Evolutionary conservation across 2,113 vertebrate genomes (phyloP).

Genomic region (Rhabdomys dilectus): DNA sequence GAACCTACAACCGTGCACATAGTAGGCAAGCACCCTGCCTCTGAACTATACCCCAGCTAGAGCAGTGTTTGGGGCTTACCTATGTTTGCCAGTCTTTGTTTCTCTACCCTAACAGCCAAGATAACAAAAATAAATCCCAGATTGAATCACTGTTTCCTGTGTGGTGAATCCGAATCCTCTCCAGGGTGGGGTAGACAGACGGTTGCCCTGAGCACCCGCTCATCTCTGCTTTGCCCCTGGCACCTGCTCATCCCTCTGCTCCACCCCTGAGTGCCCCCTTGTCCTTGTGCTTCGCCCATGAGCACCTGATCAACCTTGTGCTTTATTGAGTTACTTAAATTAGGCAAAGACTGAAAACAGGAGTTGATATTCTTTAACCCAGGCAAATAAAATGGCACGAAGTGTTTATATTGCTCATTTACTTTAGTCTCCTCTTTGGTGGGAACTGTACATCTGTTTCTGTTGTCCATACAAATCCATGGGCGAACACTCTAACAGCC

Average conservation of each 20-base stretch:
- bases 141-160: not conserved
- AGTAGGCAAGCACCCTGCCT: not conserved
- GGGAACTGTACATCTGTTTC: not conserved
- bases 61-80: not conserved
- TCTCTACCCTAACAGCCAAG: not conserved
- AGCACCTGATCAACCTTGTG: no score
- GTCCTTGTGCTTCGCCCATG: no score
- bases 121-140: not conserved
- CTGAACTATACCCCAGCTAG: not conserved
- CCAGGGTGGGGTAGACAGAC: not conserved
- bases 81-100: not conserved
- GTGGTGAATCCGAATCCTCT: not conserved
- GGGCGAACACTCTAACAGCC: not conserved
- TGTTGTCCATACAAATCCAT: not conserved
- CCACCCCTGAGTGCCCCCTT: rapidly evolving
- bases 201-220: not conserved
- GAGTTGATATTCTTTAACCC: not conserved
- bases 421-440: not conserved
- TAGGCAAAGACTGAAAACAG: not conserved
- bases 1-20: not conserved
- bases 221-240: not conserved
- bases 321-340: not conserved
- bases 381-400: not conserved
- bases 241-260: no score
- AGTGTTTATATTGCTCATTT: not conserved